Base-by-base conservation (phyloP, 2,888 invertebrate species). In the Teleogryllus oceanicus region DNA sequence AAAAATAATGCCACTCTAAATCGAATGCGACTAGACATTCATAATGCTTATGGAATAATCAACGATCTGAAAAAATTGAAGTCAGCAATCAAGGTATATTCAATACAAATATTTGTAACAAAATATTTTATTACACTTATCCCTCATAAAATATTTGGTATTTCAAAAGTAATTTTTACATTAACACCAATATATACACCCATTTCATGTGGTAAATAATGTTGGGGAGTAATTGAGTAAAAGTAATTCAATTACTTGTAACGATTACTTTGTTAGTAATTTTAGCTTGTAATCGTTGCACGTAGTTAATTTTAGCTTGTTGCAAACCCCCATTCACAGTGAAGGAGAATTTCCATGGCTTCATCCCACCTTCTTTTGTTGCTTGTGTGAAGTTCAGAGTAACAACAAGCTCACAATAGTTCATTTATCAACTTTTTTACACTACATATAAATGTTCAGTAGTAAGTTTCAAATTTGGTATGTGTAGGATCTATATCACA, bases 21-120 rank as follows among this genome's bases (percentile, higher is more conserved):
- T 83, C 91, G 91, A 84, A 94, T 97, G 82, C 92, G 94, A 86
- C 92, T 92, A 78, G 96, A 97, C 84, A 89, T 97, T 78, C 93
- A 94, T 84, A 91, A 93, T 82, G 92, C 94, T 85, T 93, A 95
- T 11, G 92, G 92, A 0, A 90, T 92, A 82, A 91, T 96, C 76
- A 94, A 95, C 85, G 93, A 96, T 83, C 93, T 94, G 0, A 88
- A 91, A 86, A 85, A 92, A 81, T 85, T 92, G 50, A 91, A 90
- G 85, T 87, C 87, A 37, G 87, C 87, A 74, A 87, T 91, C 51
- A 88, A 87, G 80, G 88, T 88, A 75, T 84, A 87, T 79, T 37
- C n/a, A 24, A 16, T 89, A 84, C 85, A 91, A 78, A 90, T 90
- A 84, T 86, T 88, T 78, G 88, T 88, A 80, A 89, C 91, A 1